A percentile compares a stretch with the other conserved stretches of the same genome.
Conservation (phyloP, 2,113 vertebrate species). For the Malaclemys terrapin region DNA sequence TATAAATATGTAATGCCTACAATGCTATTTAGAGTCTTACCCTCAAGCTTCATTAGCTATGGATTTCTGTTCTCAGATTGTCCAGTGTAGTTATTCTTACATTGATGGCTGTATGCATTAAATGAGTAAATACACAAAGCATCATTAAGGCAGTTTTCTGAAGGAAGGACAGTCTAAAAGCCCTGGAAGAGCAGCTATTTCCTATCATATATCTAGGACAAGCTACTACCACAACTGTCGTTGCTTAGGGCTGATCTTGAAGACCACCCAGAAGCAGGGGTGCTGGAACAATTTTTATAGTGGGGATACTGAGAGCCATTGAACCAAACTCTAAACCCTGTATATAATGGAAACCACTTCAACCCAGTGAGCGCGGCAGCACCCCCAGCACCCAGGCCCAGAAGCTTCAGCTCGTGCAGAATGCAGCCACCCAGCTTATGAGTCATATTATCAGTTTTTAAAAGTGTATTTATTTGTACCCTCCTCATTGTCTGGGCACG, state of each 20-base stretch:
- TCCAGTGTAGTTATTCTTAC: background rate
- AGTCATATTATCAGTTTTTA: background rate
- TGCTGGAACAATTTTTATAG: too few relatives aligned
- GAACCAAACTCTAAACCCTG: too few relatives aligned
- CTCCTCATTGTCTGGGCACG: background rate
- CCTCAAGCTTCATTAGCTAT: background rate
- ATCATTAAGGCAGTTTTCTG: background rate
- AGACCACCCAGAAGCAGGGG: background rate
- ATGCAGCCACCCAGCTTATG: background rate
- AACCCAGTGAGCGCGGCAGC: too few relatives aligned
- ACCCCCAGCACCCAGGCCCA: background rate
- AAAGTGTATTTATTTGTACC: background rate
- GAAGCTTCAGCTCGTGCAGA: background rate
- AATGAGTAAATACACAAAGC: background rate
- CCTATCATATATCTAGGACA: background rate
- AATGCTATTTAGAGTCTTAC: background rate
- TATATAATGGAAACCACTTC: too few relatives aligned
- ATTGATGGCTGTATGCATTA: background rate
- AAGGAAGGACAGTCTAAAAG: background rate
- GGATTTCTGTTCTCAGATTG: background rate
- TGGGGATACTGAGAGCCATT: too few relatives aligned
- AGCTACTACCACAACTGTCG: background rate
- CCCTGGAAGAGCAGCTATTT: background rate
- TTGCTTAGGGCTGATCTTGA: background rate
- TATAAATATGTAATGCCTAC: background rate